A percentile compares a stretch with the other conserved stretches of the same genome.
phyloP scores from a whole-genome alignment of 64 coral and sea anemone genomes.

The Pachyseris speciosa region DNA sequence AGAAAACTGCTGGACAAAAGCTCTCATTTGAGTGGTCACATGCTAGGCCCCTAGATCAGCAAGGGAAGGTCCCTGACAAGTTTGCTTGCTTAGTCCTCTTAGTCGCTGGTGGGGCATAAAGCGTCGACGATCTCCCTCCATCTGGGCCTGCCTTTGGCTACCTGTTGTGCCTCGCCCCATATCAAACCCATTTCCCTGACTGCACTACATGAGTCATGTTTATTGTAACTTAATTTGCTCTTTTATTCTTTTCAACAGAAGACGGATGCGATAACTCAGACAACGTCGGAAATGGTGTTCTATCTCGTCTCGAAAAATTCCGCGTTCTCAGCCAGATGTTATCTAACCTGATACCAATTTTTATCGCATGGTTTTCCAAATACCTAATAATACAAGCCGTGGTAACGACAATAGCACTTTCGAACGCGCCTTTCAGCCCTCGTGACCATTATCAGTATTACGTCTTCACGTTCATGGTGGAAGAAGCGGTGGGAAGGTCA shows the following conservation, averaged over 20 bases:
- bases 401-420: constrained; percentile 75
- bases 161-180: too few species aligned
- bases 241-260: not conserved
- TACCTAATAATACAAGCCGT: constrained; percentile 80
- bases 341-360: constrained; percentile 24
- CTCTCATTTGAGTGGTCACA: too few species aligned
- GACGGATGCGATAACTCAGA: not conserved
- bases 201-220: too few species aligned
- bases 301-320: constrained; percentile 44
- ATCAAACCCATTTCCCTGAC: too few species aligned
- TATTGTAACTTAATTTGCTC: not conserved
- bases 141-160: too few species aligned
- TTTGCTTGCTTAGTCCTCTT: too few species aligned
- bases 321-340: constrained; percentile 47
- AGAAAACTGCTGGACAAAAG: too few species aligned
- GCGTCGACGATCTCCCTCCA: too few species aligned
- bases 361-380: constrained; percentile 52
- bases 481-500: constrained; percentile 65
- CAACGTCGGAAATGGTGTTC: not conserved
- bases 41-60: too few species aligned
- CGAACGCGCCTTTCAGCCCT: constrained; percentile 65
- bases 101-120: too few species aligned
- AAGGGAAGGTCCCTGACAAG: too few species aligned
- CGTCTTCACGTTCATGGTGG: constrained; percentile 43
- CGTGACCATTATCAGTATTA: constrained; percentile 91